phyloP scores from a whole-genome alignment of 2,888 invertebrate genomes.

The Lypha dubia region DNA sequence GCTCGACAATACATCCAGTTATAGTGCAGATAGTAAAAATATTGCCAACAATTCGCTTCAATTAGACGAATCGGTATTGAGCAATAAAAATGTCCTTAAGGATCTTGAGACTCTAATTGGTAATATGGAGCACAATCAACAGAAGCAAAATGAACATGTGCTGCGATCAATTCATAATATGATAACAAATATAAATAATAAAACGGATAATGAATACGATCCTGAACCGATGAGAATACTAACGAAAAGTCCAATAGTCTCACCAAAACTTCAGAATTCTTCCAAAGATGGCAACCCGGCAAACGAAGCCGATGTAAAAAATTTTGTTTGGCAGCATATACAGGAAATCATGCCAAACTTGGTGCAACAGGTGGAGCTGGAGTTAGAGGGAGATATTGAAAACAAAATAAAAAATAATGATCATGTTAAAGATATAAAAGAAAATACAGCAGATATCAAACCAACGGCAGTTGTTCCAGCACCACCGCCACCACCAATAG shows the following conservation, averaged over 20 bases:
- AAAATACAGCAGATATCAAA: background rate
- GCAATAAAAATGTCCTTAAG: conserved; percentile 79
- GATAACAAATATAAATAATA: conserved; percentile 78
- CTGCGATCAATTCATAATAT: conserved; percentile 81
- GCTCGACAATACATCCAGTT: conserved; percentile 71
- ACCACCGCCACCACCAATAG: conserved; percentile 65
- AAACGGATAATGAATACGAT: conserved; percentile 77
- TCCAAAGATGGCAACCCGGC: conserved; percentile 59
- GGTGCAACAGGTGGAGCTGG: conserved; percentile 82
- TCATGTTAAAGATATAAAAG: background rate
- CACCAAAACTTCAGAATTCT: conserved; percentile 69
- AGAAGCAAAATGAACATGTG: conserved; percentile 80
- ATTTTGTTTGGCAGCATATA: conserved; percentile 83
- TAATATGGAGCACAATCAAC: conserved; percentile 83
- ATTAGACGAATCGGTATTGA: conserved; percentile 74
- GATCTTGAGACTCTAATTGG: conserved; percentile 83
- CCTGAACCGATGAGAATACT: conserved; percentile 80
- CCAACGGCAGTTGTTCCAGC: conserved; percentile 28
- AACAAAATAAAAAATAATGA: conserved; percentile 2
- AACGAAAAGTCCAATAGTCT: conserved; percentile 82
- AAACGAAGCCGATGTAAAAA: conserved; percentile 79
- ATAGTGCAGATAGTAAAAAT: conserved; percentile 74
- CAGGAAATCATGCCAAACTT: conserved; percentile 83
- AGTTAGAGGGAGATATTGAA: conserved; percentile 77
- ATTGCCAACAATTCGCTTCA: conserved; percentile 76